phyloP scores from a whole-genome alignment of 2,113 vertebrate species.

The Myrmecophaga tridactyla region DNA sequence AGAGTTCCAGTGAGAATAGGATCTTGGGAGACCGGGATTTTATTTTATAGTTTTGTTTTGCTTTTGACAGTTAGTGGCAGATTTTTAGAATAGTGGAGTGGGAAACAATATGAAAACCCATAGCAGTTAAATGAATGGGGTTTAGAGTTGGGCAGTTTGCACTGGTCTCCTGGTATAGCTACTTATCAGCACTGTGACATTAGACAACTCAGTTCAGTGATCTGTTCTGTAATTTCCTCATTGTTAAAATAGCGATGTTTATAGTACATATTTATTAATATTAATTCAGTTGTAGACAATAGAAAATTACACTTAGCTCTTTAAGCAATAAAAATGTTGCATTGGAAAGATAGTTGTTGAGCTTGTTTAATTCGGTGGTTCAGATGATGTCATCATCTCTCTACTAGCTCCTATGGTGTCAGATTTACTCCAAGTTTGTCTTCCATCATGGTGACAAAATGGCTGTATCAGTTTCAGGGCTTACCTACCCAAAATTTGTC shows the following conservation, averaged over 20 bases:
- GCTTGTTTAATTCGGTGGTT: not conserved
- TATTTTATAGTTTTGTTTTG: slow-evolving; percentile 13
- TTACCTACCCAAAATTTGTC: not conserved
- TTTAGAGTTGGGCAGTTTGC: not conserved
- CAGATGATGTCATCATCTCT: not conserved
- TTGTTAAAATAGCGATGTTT: not conserved
- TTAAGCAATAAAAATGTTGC: not conserved
- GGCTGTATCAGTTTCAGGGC: not conserved
- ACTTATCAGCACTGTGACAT: not conserved
- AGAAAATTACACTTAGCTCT: not conserved
- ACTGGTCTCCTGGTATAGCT: not conserved
- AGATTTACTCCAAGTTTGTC: not conserved
- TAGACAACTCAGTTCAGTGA: not conserved
- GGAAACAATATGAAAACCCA: not conserved
- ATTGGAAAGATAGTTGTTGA: not conserved
- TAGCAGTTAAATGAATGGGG: not conserved
- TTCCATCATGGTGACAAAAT: not conserved
- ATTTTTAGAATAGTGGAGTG: not conserved
- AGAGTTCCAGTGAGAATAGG: slow-evolving; percentile 40
- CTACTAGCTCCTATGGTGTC: not conserved
- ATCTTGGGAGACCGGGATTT: not conserved
- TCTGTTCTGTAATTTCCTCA: not conserved
- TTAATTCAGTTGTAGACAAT: not conserved
- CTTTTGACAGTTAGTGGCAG: not conserved
- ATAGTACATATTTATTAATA: not conserved